phyloP scores from a whole-genome alignment of 2,888 invertebrate species.

The Torymus tubicola region DNA sequence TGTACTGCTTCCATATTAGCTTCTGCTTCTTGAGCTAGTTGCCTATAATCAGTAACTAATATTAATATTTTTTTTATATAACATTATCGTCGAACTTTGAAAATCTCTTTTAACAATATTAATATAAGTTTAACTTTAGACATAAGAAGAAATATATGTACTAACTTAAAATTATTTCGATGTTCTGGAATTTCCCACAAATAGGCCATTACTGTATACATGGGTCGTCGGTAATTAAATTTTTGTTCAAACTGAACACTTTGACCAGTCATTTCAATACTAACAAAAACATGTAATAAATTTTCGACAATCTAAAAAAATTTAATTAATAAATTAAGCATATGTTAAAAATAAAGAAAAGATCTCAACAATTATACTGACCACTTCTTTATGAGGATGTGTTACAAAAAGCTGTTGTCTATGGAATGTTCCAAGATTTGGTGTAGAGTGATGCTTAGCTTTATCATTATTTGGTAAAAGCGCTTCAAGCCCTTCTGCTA shows the following conservation, averaged over 20 bases:
- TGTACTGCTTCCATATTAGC: constrained; percentile 92
- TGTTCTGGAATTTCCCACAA: constrained; percentile 91
- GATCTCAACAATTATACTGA: constrained; percentile 66
- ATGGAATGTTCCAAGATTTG: constrained; percentile 78
- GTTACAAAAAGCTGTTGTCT: constrained; percentile 86
- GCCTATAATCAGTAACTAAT: constrained; percentile 75
- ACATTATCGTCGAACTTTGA: neutral
- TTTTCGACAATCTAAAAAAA: constrained; percentile 84
- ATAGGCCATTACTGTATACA: constrained; percentile 95
- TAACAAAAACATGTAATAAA: constrained; percentile 94
- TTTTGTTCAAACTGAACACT: constrained; percentile 97
- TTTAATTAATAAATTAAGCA: constrained; percentile 14
- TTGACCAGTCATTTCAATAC: constrained; percentile 98
- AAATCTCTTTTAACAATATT: constrained; percentile 8
- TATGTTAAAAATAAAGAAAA: neutral
- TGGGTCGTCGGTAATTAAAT: constrained; percentile 96
- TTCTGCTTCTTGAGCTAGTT: constrained; percentile 88
- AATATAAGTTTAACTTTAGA: constrained; percentile 11
- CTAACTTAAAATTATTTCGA: constrained; percentile 85
- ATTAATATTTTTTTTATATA: constrained; percentile 29
- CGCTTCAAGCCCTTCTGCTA: constrained; percentile 93
- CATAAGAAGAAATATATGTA: constrained; percentile 56
- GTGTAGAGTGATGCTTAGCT: constrained; percentile 73
- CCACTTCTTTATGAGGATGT: constrained; percentile 86
- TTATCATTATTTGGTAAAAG: constrained; percentile 87